phyloP scores from a whole-genome alignment of 2,113 vertebrate species.

The Oriolus oriolus region DNA sequence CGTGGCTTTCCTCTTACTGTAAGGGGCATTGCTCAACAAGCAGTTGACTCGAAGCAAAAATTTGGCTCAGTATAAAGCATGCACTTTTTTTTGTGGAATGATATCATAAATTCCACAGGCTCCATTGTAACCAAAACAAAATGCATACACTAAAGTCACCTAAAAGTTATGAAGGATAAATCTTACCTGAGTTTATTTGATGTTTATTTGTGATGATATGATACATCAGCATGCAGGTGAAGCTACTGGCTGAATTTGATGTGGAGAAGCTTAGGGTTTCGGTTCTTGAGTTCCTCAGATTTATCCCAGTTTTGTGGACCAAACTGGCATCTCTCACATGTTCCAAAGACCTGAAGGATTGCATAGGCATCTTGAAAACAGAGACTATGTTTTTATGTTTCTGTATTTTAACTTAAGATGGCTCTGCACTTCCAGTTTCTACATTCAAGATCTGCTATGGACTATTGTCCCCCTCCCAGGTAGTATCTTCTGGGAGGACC shows the following conservation, averaged over 20 bases:
- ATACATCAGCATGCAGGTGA: neutral
- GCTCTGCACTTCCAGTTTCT: neutral
- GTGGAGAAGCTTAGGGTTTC: neutral
- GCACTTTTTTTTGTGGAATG: accelerated
- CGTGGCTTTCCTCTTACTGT: neutral
- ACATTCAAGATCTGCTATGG: neutral
- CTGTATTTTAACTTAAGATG: neutral
- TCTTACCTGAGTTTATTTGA: neutral
- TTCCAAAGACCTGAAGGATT: neutral
- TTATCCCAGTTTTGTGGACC: neutral
- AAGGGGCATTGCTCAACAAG: neutral
- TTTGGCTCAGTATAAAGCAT: neutral
- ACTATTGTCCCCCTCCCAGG: neutral
- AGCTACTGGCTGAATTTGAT: neutral
- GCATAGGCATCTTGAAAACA: neutral
- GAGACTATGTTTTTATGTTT: neutral
- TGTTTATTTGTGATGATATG: neutral
- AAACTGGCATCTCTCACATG: neutral
- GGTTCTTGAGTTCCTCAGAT: neutral
- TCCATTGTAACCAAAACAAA: neutral
- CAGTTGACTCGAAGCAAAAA: neutral
- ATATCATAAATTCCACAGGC: neutral
- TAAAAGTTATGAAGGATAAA: neutral
- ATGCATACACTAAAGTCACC: neutral
- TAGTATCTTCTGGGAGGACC: neutral